Evolutionary conservation across 2,113 vertebrate genomes (phyloP), one percentile per base, ranked within the genome.

Genomic region (Anarrhichthys ocellatus): DNA sequence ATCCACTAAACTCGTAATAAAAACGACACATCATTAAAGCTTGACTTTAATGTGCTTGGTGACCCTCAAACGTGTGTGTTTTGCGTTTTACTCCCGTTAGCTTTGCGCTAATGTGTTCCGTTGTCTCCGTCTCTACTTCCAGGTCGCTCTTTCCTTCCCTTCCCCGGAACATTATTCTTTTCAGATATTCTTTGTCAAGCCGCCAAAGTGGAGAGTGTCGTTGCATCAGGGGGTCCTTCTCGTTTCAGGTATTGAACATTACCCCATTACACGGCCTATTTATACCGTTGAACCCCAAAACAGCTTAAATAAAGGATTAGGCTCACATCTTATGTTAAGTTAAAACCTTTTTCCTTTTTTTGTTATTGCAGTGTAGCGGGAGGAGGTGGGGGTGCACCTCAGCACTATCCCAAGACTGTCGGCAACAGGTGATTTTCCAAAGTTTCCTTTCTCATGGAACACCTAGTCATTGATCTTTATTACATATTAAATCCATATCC

Each of bases 191-290:
- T 96, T 98, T 96, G 96, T 96, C 95, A 98, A 99, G 98, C 98
- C 98, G 98, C 98, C 98, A 99, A 99, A 99, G 98, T 99, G 98
- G 98, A 99, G 98, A 99, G 98, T 99, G 98, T 97, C 97, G 97
- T 99, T 94, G 98, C 97, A 97, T 96, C 96, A 99, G 98, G 97
- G 97, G 98, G 97, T 97, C 97, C 98, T 99, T 99, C 98, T 99
- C 98, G 97, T 99, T 98, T 99, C 97, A 99, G 98, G 98, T 99
- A 94, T 20, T 62, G 3, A 59, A 17, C 54, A 42, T 27, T 6
- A 9, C 7, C 2, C 17, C 1, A 2, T 27, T 0, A 18, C 32
- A 20, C 1, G 0, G 0, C 1, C 6, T 8, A 27, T 62, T 59
- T 40, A 67, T n/a, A 58, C 24, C 38, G 6, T 1, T 14, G 62